phyloP scores from a whole-genome alignment of 2,888 invertebrate species.

The Anoplius nigerrimus region DNA sequence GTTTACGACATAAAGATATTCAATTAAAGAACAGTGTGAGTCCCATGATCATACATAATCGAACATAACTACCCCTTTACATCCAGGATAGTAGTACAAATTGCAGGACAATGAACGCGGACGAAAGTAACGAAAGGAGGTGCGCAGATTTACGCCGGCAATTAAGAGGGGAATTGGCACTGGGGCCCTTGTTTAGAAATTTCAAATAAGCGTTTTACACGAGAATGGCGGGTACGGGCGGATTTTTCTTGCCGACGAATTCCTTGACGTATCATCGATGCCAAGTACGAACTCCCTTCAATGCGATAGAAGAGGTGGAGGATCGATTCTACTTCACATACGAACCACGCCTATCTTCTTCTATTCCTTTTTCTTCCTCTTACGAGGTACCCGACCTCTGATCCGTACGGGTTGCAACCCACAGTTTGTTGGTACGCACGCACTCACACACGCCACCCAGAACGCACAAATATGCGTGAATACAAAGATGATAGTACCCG shows the following conservation, averaged over 20 bases:
- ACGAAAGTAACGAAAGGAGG: too few species aligned
- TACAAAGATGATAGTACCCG: conserved; percentile 14
- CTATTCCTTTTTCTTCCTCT: conserved; percentile 57
- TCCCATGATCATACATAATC: too few species aligned
- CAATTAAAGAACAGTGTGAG: too few species aligned
- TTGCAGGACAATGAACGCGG: too few species aligned
- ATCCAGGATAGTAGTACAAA: too few species aligned
- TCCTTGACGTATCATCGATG: conserved; percentile 35
- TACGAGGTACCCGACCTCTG: conserved; percentile 61
- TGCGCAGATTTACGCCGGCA: too few species aligned
- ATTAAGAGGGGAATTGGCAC: too few species aligned
- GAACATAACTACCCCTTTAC: too few species aligned
- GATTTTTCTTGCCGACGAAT: conserved; percentile 38
- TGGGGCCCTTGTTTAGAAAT: too few species aligned
- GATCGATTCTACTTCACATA: conserved; percentile 68
- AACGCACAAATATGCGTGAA: conserved; percentile 3
- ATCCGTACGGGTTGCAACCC: conserved; percentile 60
- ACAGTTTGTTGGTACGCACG: conserved; percentile 37
- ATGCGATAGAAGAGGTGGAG: conserved; percentile 57
- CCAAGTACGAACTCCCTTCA: conserved; percentile 28
- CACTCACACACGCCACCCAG: conserved; percentile 24
- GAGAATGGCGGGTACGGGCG: conserved; percentile 50
- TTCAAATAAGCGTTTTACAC: conserved; percentile 33
- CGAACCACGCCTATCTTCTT: conserved; percentile 66
- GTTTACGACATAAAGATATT: too few species aligned